These are phyloP conservation scores for Diplodus sargus DNA, from an alignment of 2,797 vertebrate species.

Conservation along the genomic window DNA sequence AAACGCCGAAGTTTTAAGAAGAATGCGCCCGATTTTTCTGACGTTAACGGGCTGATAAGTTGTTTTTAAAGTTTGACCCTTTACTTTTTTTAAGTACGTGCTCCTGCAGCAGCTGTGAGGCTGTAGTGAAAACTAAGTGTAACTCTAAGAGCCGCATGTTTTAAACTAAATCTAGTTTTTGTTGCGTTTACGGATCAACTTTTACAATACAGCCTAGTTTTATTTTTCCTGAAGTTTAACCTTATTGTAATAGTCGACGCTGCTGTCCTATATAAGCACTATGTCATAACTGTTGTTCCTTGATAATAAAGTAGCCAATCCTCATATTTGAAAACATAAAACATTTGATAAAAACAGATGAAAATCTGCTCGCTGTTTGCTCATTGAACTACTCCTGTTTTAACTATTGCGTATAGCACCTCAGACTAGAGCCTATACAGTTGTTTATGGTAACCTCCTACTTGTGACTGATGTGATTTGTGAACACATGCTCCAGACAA, in stretches of 20 bases:
- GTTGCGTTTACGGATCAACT: constrained; percentile 5
- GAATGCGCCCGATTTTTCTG: fast-evolving
- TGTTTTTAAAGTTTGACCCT: background rate
- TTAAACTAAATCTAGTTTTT: background rate
- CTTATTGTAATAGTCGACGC: background rate
- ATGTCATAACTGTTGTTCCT: background rate
- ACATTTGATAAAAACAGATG: too few species aligned
- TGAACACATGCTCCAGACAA: background rate
- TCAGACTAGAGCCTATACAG: background rate
- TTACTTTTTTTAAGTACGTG: background rate
- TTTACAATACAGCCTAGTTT: too few species aligned
- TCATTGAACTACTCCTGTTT: background rate
- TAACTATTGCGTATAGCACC: background rate
- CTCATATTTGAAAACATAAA: background rate
- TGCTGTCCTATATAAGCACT: too few species aligned
- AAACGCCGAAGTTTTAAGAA: constrained; percentile 4
- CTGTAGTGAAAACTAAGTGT: too few species aligned
- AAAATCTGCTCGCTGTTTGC: too few species aligned
- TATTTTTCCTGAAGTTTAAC: background rate
- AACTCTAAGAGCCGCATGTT: too few species aligned
- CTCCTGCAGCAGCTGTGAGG: background rate
- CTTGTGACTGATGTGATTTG: background rate
- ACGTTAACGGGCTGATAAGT: background rate
- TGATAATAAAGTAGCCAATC: background rate
- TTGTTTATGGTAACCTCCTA: background rate